Evolutionary conservation across 1,140 invertebrate genomes (phyloP).

Genomic region (Camponotus vicinus): DNA sequence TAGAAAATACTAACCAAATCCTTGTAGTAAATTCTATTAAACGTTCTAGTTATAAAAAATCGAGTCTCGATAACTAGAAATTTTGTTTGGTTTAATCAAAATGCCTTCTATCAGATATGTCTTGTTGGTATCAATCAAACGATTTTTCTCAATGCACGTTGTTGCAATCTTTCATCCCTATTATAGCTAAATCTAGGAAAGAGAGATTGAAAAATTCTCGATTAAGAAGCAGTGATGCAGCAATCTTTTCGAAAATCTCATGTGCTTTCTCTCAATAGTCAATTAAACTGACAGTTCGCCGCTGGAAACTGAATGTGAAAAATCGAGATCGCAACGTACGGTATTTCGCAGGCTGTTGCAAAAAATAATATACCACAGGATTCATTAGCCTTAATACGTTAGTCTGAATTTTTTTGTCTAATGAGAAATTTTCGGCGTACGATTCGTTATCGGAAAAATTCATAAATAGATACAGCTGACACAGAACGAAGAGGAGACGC

Average conservation of each 20-base stretch:
- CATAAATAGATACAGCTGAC: background rate
- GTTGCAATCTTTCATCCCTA: background rate
- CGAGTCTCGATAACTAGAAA: no score
- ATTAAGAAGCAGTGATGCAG: background rate
- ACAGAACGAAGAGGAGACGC: background rate
- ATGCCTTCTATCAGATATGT: no score
- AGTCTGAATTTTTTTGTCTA: background rate
- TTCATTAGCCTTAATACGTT: slow-evolving; percentile 31
- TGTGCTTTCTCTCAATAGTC: slow-evolving; percentile 6
- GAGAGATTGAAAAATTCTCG: background rate
- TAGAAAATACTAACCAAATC: no score
- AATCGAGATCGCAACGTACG: slow-evolving; percentile 8
- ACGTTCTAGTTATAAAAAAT: no score
- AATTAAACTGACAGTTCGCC: background rate
- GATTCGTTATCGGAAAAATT: background rate
- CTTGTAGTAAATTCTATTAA: no score
- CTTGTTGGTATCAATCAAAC: no score
- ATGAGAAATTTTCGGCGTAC: background rate
- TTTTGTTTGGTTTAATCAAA: no score
- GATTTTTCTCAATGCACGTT: background rate
- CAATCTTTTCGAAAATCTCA: background rate
- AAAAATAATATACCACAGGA: slow-evolving; percentile 4
- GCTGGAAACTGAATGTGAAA: slow-evolving; percentile 16
- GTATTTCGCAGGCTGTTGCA: background rate
- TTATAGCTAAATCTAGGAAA: background rate